Conservation (phyloP, 2,797 vertebrate genomes). For the Carapus acus region DNA sequence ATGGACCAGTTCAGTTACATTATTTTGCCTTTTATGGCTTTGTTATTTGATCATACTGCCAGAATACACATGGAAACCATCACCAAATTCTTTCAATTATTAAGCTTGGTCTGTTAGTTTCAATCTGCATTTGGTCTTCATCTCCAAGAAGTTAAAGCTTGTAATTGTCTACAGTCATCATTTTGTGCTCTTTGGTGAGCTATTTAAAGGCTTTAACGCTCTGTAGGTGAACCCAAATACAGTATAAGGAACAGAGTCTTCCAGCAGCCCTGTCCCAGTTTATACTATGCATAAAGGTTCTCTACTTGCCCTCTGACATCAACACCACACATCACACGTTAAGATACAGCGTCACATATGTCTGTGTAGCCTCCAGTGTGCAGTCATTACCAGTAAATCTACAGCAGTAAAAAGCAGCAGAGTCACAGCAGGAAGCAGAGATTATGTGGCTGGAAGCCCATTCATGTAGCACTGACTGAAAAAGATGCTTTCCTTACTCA, state of each 20-base stretch:
- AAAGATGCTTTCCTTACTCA: conserved; percentile 44
- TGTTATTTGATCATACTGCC: conserved; percentile 34
- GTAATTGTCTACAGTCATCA: neutral
- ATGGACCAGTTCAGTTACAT: no score
- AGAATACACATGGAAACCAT: conserved; percentile 38
- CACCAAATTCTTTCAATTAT: conserved; percentile 4
- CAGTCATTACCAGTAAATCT: conserved; percentile 54
- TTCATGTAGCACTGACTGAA: conserved; percentile 44
- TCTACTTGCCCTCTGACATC: conserved; percentile 1
- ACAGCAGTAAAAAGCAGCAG: conserved; percentile 45
- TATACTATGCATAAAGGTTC: conserved; percentile 6
- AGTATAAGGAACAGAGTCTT: conserved; percentile 1
- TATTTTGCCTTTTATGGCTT: conserved; percentile 11
- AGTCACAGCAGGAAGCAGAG: conserved; percentile 39
- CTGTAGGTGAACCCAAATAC: neutral
- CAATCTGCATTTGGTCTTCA: neutral
- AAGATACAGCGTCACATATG: conserved; percentile 1
- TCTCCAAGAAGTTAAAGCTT: neutral
- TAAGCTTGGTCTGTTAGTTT: neutral
- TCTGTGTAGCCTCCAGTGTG: conserved; percentile 21
- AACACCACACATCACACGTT: conserved; percentile 14
- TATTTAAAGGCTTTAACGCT: neutral
- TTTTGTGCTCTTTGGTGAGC: neutral
- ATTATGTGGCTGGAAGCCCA: conserved; percentile 48
- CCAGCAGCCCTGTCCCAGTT: conserved; percentile 2